These are phyloP conservation scores for Steinernema feltiae DNA, from an alignment of 1,140 invertebrate genomes.

Conservation along the genomic window DNA sequence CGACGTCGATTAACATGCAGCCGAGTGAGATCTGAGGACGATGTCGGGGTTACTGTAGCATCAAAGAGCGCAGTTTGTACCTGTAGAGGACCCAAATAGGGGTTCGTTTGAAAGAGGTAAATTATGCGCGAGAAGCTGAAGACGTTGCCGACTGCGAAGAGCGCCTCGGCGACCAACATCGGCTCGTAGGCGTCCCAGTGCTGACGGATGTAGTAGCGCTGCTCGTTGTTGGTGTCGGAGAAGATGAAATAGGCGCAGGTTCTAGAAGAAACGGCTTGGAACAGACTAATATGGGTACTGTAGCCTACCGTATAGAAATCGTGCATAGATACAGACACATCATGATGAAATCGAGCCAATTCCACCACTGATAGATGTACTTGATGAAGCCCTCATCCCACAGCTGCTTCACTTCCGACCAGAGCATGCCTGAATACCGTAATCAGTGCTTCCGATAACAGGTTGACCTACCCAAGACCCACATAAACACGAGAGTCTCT, in stretches of 20 bases:
- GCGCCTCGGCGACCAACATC: conserved; percentile 56
- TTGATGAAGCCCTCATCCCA: conserved; percentile 80
- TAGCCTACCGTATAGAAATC: conserved; percentile 59
- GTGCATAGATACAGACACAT: conserved; percentile 62
- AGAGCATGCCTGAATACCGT: conserved; percentile 72
- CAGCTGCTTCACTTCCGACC: conserved; percentile 76
- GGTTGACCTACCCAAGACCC: conserved; percentile 71
- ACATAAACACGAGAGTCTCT: conserved; percentile 74
- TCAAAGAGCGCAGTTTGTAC: conserved; percentile 13
- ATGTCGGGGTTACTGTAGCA: not conserved
- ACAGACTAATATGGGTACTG: conserved; percentile 8
- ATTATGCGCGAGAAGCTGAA: conserved; percentile 61
- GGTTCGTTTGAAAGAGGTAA: conserved; percentile 61
- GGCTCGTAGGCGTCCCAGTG: conserved; percentile 56
- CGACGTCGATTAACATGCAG: conserved; percentile 63
- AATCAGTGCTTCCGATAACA: not conserved
- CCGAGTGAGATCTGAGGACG: conserved; percentile 61
- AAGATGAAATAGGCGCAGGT: conserved; percentile 45
- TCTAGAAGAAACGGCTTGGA: conserved; percentile 22
- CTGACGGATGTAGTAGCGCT: conserved; percentile 42
- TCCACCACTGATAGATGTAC: conserved; percentile 88
- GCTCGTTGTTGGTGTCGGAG: conserved; percentile 25
- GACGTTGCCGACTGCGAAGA: conserved; percentile 58
- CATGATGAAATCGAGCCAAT: conserved; percentile 88
- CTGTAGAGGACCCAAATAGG: conserved; percentile 61